Evolutionary conservation across 1,140 invertebrate species (phyloP).

Genomic region (Lycorma delicatula): DNA sequence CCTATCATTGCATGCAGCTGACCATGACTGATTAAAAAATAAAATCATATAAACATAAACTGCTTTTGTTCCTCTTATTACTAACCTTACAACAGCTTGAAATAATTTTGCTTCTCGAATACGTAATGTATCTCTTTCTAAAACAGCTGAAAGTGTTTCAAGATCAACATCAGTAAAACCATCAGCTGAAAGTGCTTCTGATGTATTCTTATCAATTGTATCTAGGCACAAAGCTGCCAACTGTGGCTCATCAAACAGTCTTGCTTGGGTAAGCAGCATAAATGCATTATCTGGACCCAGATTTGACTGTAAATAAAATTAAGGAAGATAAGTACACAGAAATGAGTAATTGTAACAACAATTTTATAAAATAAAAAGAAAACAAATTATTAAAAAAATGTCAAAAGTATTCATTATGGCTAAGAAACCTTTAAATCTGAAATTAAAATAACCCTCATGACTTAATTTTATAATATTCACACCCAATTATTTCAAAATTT

Average conservation of each 20-base stretch:
- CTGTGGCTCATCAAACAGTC: conserved; percentile 73
- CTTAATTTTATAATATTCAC: too few relatives aligned
- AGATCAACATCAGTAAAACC: conserved; percentile 82
- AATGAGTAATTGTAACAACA: too few relatives aligned
- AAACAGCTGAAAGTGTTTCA: conserved; percentile 67
- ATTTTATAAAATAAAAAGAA: too few relatives aligned
- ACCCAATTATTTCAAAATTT: too few relatives aligned
- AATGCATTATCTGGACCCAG: conserved; percentile 79
- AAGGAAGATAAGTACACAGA: too few relatives aligned
- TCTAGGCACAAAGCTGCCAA: conserved; percentile 71
- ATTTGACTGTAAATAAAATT: conserved; percentile 41
- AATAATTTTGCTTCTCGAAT: conserved; percentile 78
- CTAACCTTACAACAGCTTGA: conserved; percentile 51
- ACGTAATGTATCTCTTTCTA: conserved; percentile 73
- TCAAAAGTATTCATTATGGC: too few relatives aligned
- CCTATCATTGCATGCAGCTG: too few relatives aligned
- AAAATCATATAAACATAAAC: too few relatives aligned
- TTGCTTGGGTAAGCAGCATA: conserved; percentile 66
- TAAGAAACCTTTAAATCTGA: not conserved
- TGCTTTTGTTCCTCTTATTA: too few relatives aligned
- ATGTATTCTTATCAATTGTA: conserved; percentile 78
- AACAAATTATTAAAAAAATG: too few relatives aligned
- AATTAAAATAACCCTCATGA: not conserved
- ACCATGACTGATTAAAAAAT: too few relatives aligned
- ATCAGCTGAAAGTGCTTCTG: conserved; percentile 71